Conservation (phyloP, 2,797 vertebrate genomes). For the Xenops minutus region DNA sequence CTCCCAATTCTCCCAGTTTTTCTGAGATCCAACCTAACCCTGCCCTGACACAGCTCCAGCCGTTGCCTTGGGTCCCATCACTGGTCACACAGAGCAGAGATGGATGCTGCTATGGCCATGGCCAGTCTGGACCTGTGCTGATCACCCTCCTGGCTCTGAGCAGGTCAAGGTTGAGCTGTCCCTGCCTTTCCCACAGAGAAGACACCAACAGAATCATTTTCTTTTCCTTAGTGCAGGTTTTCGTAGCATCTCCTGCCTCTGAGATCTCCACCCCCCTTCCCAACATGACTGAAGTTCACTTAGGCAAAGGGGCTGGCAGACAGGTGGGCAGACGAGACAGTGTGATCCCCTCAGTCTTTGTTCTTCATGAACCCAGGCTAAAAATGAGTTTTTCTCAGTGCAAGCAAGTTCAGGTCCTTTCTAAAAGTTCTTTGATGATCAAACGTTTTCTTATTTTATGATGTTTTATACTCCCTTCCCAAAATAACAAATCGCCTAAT, state of each 20-base stretch:
- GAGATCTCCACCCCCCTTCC: background rate
- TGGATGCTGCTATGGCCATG: accelerated
- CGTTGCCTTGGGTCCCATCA: accelerated
- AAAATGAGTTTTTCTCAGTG: constrained; percentile 27
- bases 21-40: background rate
- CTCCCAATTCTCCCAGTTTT: background rate
- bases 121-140: background rate
- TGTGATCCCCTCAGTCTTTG: background rate
- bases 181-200: background rate
- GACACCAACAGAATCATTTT: background rate
- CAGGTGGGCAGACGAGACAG: background rate
- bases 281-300: background rate
- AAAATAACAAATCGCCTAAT: constrained; percentile 31
- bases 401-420: constrained; percentile 25
- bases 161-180: background rate
- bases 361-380: constrained; percentile 1
- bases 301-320: background rate
- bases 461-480: background rate
- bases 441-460: constrained; percentile 17
- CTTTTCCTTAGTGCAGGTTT: background rate
- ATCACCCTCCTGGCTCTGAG: background rate
- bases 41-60: background rate
- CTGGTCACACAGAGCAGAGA: background rate
- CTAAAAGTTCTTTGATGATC: constrained; percentile 42
- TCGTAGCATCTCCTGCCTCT: background rate